phyloP scores from a whole-genome alignment of 2,113 vertebrate species.

The Dinomys branickii region DNA sequence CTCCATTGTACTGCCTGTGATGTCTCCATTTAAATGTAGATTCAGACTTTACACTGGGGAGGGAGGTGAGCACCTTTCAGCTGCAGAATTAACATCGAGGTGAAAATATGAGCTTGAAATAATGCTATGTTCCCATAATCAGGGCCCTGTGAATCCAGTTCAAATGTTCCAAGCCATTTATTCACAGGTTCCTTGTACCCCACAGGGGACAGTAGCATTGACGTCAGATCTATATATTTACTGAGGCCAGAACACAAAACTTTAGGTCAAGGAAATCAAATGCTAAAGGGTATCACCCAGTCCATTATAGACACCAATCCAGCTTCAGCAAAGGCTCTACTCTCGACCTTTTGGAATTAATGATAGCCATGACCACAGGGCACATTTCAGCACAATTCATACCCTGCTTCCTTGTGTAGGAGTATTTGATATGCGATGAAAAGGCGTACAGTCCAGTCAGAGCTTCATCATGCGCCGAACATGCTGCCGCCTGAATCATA shows the following conservation, averaged over 20 bases:
- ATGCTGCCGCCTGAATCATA: neutral
- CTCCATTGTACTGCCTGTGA: neutral
- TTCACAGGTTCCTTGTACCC: neutral
- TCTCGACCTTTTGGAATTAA: slow-evolving; percentile 11
- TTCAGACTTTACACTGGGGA: slow-evolving; percentile 52
- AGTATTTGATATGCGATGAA: neutral
- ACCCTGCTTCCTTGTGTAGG: neutral
- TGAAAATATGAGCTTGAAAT: neutral
- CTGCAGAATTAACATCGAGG: neutral
- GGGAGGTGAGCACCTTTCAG: neutral
- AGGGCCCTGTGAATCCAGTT: neutral
- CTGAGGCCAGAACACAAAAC: neutral
- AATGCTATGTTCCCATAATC: neutral
- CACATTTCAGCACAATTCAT: neutral
- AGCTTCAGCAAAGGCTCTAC: fast-evolving
- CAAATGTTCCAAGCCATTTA: neutral
- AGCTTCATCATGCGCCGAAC: neutral
- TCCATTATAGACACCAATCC: neutral
- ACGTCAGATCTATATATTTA: neutral
- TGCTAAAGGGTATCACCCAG: neutral
- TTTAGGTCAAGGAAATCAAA: slow-evolving; percentile 45
- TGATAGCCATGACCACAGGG: slow-evolving; percentile 18
- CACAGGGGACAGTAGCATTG: neutral
- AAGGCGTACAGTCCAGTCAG: neutral
- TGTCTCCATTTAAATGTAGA: slow-evolving; percentile 73